Evolutionary conservation across 2,888 invertebrate species (phyloP), one percentile per base, ranked within the genome.

Genomic region (Phaonia tiefii): DNA sequence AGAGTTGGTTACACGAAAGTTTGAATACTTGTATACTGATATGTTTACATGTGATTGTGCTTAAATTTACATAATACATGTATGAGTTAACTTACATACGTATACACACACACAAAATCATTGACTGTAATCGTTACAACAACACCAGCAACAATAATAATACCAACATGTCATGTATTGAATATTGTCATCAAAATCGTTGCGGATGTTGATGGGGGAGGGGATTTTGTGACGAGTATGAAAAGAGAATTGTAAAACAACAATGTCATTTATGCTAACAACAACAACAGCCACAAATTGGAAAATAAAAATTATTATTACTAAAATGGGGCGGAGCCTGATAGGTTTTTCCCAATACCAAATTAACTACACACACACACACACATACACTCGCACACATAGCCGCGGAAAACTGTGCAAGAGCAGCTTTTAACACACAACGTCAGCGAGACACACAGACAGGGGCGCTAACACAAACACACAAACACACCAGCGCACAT

Each of bases 281-380:
- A 58, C 69, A 75, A 73, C 44, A 20, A 67, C 15, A 37, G 60
- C 60, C 58, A 73, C 49, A 84, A 71, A 83, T 82, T 83, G 81
- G 79, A 83, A 82, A 83, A 80, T 84, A 80, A 81, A 84, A 84
- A 84, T 80, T 83, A 80, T 78, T 78, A 75, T 72, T 75, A 75
- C 60, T 74, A 80, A 83, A 83, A 80, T 80, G 54, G 75, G 84
- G 84, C 84, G 84, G 84, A 84, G 84, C 84, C 72, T 83, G 79
- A 80, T 83, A 79, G 78, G 69, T 81, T 81, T 81, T 81, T 75
- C 69, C n/a, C 63, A 31, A 78, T 65, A 81, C 72, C 71, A 74
- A 20, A 78, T 63, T 51, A 56, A 74, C 58, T 70, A 70, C 75
- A 60, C 72, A 74, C 15, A 72, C 46, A 44, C 63, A 58, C 17